These are phyloP conservation scores for Brachionichthys hirsutus DNA, from an alignment of 2,113 vertebrate species.

Conservation along the genomic window DNA sequence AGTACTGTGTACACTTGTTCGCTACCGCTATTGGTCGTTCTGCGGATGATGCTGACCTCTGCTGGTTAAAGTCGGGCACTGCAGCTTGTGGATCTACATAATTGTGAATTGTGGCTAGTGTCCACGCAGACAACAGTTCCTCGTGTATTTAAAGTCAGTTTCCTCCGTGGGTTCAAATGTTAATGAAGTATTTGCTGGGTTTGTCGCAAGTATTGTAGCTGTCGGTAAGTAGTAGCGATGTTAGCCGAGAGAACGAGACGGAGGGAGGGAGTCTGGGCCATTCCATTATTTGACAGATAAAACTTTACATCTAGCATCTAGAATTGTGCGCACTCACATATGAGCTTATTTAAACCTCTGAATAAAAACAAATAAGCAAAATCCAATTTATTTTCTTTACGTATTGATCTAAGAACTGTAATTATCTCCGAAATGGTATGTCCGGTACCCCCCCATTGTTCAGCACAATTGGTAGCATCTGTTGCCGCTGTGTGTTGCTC, in stretches of 20 bases:
- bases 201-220: neutral
- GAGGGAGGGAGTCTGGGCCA: slow-evolving; percentile 31
- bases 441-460: neutral
- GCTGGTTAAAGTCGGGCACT: slow-evolving; percentile 17
- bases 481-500: slow-evolving; percentile 71
- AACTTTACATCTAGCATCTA: neutral
- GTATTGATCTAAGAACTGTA: accelerated
- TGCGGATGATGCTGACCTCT: slow-evolving; percentile 45
- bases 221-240: slow-evolving; percentile 5
- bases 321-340: neutral
- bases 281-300: slow-evolving; percentile 24
- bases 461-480: slow-evolving; percentile 59
- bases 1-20: too few relatives aligned
- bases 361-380: too few relatives aligned
- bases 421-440: neutral
- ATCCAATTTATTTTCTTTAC: accelerated
- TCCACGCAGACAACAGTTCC: too few relatives aligned
- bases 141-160: too few relatives aligned
- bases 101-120: too few relatives aligned
- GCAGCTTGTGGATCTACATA: neutral
- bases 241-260: slow-evolving; percentile 8
- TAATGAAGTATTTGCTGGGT: too few relatives aligned
- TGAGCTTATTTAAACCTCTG: neutral
- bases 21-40: neutral
- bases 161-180: too few relatives aligned